Base-by-base conservation (phyloP, 1,140 invertebrate species). In the Araneus ventricosus region DNA sequence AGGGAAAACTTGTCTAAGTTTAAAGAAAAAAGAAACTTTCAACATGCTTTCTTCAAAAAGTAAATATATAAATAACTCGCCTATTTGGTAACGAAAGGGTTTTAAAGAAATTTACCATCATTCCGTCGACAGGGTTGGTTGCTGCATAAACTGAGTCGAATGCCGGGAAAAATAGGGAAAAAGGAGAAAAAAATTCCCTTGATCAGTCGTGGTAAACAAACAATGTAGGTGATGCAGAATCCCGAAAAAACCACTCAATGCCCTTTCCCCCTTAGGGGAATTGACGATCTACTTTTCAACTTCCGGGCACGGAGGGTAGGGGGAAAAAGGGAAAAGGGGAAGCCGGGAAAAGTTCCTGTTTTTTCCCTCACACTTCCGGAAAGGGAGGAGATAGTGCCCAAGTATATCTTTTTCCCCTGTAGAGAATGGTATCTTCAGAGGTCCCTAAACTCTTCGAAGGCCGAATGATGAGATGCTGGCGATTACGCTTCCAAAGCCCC, bases 271-370 rank as follows among this genome's bases (percentile, higher is more conserved):
- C 70, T 22, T 24, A 4, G 80, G 80, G 80, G 80, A 82, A 82
- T 82, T n/a, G 80, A 45, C 80, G 80, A 82, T 82, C 80, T 82
- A 24, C 80, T 82, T 82, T 37, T 52, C 80, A 27, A 82, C 80
- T 82, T 82, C 80, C 80, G 80, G 80, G 39, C 39, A 82, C 27
- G 27, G 34, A 5, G 0, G 14, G 27, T 27, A 59, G 7, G 6
- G 59, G 6, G 27, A 27, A 67, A 67, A 67, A 67, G 27, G n/a
- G 63, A 67, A 67, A 67, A 67, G 22, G n/a, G 63, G 27, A n/a
- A 67, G 63, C 63, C 63, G n/a, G 70, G 34, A 37, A 80, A 82
- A 82, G 80, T 82, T 82, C 39, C 80, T 45, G 80, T 52, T 82
- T 82, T 82, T 82, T 7, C 24, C 24, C 3, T 45, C 24, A 27